Evolutionary conservation across 2,113 vertebrate genomes (phyloP), one percentile per base, ranked within the genome.

Genomic region (Castor canadensis): DNA sequence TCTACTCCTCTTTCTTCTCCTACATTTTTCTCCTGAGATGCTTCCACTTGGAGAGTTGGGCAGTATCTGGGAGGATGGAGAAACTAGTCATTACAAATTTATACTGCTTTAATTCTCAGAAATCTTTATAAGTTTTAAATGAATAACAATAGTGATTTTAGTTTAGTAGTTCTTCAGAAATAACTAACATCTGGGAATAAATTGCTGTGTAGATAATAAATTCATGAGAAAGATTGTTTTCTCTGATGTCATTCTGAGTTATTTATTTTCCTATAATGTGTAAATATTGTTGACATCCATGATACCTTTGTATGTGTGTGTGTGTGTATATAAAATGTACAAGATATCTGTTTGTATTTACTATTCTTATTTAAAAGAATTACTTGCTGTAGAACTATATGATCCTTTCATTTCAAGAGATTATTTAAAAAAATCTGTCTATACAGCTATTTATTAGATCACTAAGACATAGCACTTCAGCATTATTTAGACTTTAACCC

Each of bases 131-230:
- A 22, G 8, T 93, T 94, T 80, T 54, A 75, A 93, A 49, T 80
- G 73, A 47, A 3, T 71, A 20, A 88, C 76, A 87, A 66, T 89
- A 87, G 28, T 76, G n/a, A 49, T 30, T 97, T 90, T 92, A 82
- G 94, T 89, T 88, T 82, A 90, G 32, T 89, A 71, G 17, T 49
- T 67, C 30, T 93, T 95, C 13, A 87, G 75, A 95, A 95, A 69
- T 62, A 88, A 83, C n/a, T 76, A 88, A 22, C 54, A 92, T 91
- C 79, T 69, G 52, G 30, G 85, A 86, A 19, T 54, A n/a, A 85
- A 91, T 72, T 88, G 30, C 47, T 58, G 13, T 9, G 10, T 62
- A 58, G 38, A 67, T 8, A n/a, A 87, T 93, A 87, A 56, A 80
- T 97, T 93, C n/a, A 54, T 62, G 67, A 87, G 9, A 43, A 72